These are phyloP conservation scores for Alectura lathami DNA, from an alignment of 2,113 vertebrate species.

Conservation along the genomic window DNA sequence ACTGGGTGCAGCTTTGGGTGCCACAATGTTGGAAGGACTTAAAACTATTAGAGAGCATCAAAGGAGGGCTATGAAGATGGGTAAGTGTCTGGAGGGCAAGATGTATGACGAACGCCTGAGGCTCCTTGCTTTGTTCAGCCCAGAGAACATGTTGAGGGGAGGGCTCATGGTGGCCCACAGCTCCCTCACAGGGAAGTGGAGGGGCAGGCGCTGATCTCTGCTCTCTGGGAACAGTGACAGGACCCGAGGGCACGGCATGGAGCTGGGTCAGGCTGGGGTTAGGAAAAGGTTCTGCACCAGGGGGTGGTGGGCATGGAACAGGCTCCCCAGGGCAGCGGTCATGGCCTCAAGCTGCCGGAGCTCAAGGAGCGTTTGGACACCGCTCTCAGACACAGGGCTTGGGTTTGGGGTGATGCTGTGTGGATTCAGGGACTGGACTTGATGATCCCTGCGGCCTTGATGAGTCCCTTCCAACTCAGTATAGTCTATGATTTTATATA, in stretches of 20 bases:
- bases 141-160: no score
- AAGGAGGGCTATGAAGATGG: no score
- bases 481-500: not conserved
- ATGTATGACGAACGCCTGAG: no score
- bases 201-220: not conserved
- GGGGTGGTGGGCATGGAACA: not conserved
- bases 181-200: no score
- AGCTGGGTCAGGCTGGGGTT: not conserved
- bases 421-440: not conserved
- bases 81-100: no score
- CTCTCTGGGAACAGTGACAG: not conserved
- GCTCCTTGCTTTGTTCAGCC: no score
- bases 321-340: not conserved
- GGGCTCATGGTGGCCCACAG: no score
- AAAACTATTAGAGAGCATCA: no score
- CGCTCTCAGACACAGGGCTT: not conserved
- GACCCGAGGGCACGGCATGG: not conserved
- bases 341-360: not conserved
- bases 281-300: not conserved
- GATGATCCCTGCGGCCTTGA: not conserved
- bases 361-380: not conserved
- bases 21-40: no score
- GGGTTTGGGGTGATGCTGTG: not conserved
- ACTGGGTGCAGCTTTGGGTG: no score
- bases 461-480: not conserved